Evolutionary conservation across 1,140 invertebrate species (phyloP), one percentile per base, ranked within the genome.

Genomic region (Zaprionus ornatus): DNA sequence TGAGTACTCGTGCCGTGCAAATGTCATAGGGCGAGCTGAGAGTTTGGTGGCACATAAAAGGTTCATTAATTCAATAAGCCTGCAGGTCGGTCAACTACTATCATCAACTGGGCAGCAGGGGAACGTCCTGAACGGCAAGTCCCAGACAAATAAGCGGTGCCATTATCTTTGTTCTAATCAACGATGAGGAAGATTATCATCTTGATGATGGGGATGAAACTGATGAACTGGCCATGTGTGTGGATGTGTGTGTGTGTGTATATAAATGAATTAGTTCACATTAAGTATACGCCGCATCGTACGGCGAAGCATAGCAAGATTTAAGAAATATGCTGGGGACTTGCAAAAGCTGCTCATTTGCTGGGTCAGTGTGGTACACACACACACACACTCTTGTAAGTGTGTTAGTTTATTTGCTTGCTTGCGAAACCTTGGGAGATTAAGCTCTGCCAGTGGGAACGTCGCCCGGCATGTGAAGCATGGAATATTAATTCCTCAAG

Each of bases 401-500:
- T 60, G 29, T 63, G 35, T n/a, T 17, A 64, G 45, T 29, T 55
- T 27, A 35, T 65, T 23, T 32, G 29, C 29, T 70, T 37, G 40
- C 40, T n/a, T 45, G 27, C 27, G 61, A 63, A 75, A 75, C 77
- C 80, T 79, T 64, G 71, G 81, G 65, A 77, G 74, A 82, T 83
- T 75, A 80, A 73, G 80, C 42, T 76, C 76, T 54, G 54, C 50
- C 54, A 62, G 29, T 73, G 60, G 42, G 37, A 48, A 23, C 27
- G 57, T 54, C 54, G 67, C 57, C 48, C 7, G 61, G 59, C 80
- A 84, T 88, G 84, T 80, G 67, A 80, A 72, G 79, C 85, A 81
- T 82, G 67, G 85, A 90, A 90, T 90, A 90, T 90, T 90, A 90
- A 90, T 90, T 90, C 81, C 81, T 82, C 85, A 90, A 90, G 85